Base-by-base conservation (phyloP, 2,113 vertebrate species). In the Laticauda colubrina region DNA sequence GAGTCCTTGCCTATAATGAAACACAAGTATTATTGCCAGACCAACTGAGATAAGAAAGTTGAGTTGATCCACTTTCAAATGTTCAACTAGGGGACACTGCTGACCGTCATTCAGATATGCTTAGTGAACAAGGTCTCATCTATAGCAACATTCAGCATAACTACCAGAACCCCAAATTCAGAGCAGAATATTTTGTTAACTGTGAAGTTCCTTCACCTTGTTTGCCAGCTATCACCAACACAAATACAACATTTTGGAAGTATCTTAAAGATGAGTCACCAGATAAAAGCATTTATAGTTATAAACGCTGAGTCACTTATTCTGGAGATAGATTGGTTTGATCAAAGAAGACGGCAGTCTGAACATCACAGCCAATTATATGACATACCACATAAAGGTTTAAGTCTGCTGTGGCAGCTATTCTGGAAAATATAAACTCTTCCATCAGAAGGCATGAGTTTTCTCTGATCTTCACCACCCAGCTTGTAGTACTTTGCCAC, bases 1-100 rank as follows among this genome's bases (percentile, higher is more conserved):
- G n/a, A 61, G 85, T 91, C 59, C 53, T 48, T 88, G 54, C 24
- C 89, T 54, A 81, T 94, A 86, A 89, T 91, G 89, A 91, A 89
- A 43, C 43, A 89, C 55, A 85, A 45, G 45, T 92, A 88, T 85
- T 85, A 91, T 21, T 55, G 43, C 34, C 51, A 64, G 53, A 86
- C 51, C 45, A 92, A 55, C 64, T 85, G 86, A 91, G 54, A 88
- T 45, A 91, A 34, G 64, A 69, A 69, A 85, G 45, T 64, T 55
- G 88, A 64, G 18, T 26, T 69, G 64, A 69, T 89, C 89, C 91
- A n/a, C 20, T 85, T 61, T 92, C 59, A 61, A 64, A 91, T 54
- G 54, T 61, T 88, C 54, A 85, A 29, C 45, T 26, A 54, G 45
- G n/a, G 85, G 88, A 29, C 39, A 29, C 34, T 91, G 34, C 86